These are phyloP conservation scores for Melopsittacus undulatus DNA, from an alignment of 2,797 vertebrate species.

Conservation along the genomic window DNA sequence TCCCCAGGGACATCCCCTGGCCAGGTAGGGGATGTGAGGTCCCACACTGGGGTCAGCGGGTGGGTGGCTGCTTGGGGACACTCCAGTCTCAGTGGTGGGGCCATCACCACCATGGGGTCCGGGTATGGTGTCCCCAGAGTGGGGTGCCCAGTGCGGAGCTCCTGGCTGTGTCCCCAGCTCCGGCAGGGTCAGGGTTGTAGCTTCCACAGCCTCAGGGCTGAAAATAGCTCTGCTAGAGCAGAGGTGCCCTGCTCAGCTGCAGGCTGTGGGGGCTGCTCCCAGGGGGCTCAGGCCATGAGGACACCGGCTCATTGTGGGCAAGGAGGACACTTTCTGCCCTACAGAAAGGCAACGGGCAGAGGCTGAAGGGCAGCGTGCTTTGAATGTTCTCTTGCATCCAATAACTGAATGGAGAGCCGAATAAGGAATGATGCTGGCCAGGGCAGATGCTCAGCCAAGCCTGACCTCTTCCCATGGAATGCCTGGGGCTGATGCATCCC, in stretches of 20 bases:
- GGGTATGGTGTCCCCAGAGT: accelerated
- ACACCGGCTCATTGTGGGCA: accelerated
- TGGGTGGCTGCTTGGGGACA: not conserved
- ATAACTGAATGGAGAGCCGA: not conserved
- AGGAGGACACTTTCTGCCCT: not conserved
- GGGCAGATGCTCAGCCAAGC: not conserved
- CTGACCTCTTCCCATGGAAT: not conserved
- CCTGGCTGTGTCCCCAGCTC: not conserved
- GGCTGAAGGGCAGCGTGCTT: accelerated
- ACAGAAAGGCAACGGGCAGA: not conserved
- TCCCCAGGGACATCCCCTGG: not conserved
- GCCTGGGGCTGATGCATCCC: accelerated
- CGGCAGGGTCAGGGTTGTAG: not conserved
- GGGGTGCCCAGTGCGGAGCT: not conserved
- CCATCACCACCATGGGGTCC: not conserved
- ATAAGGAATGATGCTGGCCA: not conserved
- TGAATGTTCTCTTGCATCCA: not conserved
- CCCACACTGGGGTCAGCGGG: accelerated
- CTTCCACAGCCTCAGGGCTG: not conserved
- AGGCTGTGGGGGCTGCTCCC: not conserved
- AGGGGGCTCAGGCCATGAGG: not conserved
- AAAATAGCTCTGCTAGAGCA: slow-evolving; percentile 42
- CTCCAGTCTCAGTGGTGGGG: not conserved
- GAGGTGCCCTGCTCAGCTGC: not conserved
- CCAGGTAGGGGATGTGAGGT: slow-evolving; percentile 12